Evolutionary conservation across 2,888 invertebrate genomes (phyloP), one percentile per base, ranked within the genome.

Genomic region (Odontocerum albicorne): DNA sequence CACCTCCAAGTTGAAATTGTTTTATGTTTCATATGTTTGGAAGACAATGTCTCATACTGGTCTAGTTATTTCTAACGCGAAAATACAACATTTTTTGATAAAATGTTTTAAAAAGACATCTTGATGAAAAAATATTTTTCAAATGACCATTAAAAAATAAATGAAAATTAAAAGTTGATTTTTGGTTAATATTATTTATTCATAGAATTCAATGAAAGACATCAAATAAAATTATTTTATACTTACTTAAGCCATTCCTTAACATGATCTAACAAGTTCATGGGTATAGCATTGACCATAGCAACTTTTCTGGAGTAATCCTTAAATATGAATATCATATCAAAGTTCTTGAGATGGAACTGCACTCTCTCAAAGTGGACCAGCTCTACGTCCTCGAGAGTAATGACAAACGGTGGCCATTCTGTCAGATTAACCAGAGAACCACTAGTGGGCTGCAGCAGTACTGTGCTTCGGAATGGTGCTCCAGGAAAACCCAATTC

Each of bases 261-360:
- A 1, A 99, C 96, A 74, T 96, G 96, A 77, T 99, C 99, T 71
- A 99, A 81, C 88, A 96, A 90, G 70, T 92, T 92, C 96, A 98
- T 98, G 0, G 99, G 98, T 68, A 99, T 94, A n/a, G 98, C 96
- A 70, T 96, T 97, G 2, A 99, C 91, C 93, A 96, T 96, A 1
- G 94, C 88, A 0, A 92, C 89, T 73, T 97, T 97, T 66, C 89
- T 87, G 44, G 85, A 82, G 71, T 99, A 99, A 73, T 99, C 98
- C 73, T 99, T 99, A 72, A 98, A 99, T 44, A 99, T 93, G 69
- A 99, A 98, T 60, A 99, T 94, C 96, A 99, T 98, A 72, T 99
- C 99, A 72, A 99, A 99, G 76, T 98, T 99, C 75, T 98, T 96
- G 65, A 99, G 78, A 68, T 97, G 96, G 72, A 99, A 98, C 72